Base-by-base conservation (phyloP, 2,797 vertebrate species). In the Loris lydekkerianus region DNA sequence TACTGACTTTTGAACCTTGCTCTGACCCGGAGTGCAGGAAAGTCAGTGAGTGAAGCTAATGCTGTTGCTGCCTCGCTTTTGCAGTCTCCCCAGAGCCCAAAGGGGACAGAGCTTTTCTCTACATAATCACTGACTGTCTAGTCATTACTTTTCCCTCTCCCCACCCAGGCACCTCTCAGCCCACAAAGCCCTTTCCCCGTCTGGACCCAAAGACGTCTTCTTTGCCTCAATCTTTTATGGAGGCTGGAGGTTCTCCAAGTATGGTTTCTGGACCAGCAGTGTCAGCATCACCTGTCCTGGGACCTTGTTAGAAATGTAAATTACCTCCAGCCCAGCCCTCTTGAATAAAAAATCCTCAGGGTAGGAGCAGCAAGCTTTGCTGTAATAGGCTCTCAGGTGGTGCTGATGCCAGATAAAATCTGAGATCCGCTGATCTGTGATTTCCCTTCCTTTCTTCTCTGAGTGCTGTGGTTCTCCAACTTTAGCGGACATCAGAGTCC, bases 271-370 rank as follows among this genome's bases (percentile, higher is more conserved):
- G 20, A 65, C 18, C 10, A 49, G 13, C 10, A 27, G 49, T 37
- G 46, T 31, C n/a, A 85, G 5, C 25, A 67, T 8, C 40, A 31
- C 25, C n/a, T 49, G 11, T 49, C 49, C 49, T 34, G 56, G 46
- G 69, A 89, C 83, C 46, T 69, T 76, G 17, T 23, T 80, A 40
- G 34, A 91, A 80, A 95, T 67, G 67, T 46, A 85, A 76, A 72
- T 10, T 27, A 0, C 37, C 3, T 23, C 0, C 2, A 15, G 5
- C 5, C 18, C 25, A 77, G 49, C 2, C n/a, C 20, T 61, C 43
- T n/a, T 81, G 25, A 72, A 63, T 89, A 58, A 75, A 63, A 75
- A 86, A n/a, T 77, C 89, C 76, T 78, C 21, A 69, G 69, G 34
- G 53, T 80, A n/a, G 37, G 25, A 9, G 46, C 53, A 49, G 10